Conservation (phyloP, 1,140 invertebrate genomes). For the Ganaspis sp. region DNA sequence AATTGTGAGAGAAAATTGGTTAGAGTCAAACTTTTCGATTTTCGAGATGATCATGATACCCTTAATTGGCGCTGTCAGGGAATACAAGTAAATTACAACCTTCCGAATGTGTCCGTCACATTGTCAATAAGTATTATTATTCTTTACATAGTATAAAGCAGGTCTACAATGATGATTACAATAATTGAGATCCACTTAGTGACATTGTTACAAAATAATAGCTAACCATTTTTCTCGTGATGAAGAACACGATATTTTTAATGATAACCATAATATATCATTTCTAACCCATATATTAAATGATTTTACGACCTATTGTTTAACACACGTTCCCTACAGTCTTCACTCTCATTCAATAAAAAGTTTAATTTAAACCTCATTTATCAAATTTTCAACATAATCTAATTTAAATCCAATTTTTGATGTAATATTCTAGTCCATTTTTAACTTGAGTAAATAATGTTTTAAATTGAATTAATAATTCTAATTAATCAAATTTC, state of each 20-base stretch:
- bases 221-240: background rate
- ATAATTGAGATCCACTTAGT: conserved; percentile 7
- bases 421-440: no score
- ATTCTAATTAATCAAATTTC: no score
- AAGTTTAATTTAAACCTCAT: no score
- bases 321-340: no score
- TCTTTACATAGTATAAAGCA: background rate
- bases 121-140: conserved; percentile 19
- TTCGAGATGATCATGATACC: background rate
- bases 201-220: conserved; percentile 10
- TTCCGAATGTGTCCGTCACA: background rate
- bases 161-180: background rate
- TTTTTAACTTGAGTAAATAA: no score
- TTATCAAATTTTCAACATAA: no score
- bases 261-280: background rate
- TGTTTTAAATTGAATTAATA: no score
- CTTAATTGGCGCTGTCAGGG: background rate
- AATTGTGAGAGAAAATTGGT: background rate
- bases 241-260: background rate
- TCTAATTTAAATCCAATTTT: no score
- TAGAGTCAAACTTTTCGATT: background rate
- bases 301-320: no score
- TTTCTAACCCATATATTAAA: background rate
- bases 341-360: no score
- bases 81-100: conserved; percentile 2